Evolutionary conservation across 1,140 invertebrate species (phyloP), one percentile per base, ranked within the genome.

Genomic region (Notospermus geniculatus): DNA sequence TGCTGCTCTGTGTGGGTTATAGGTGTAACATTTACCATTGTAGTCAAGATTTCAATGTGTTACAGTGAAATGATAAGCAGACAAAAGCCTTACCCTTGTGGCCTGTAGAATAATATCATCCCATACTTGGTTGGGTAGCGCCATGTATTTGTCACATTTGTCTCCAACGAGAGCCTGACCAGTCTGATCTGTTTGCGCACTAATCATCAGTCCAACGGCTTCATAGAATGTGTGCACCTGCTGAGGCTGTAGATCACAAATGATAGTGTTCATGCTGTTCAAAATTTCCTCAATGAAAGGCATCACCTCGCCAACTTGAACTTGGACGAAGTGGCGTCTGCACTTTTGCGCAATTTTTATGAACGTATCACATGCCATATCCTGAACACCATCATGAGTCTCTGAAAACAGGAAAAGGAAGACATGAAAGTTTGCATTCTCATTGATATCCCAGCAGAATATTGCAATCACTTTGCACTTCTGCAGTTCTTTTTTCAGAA

Each of bases 201-300:
- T 92, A 72, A 99, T 98, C 95, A 99, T 99, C 75, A 97, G 93
- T 50, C 97, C 97, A 57, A 99, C 95, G 54, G 97, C 97, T 84
- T 99, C 97, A 83, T 99, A 99, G 83, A 99, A 99, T 41, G 97
- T 99, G 77, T 99, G 95, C n/a, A 99, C 94, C 86, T 98, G 95
- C 72, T 97, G 91, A 50, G 93, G 92, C 81, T 98, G 93, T 65
- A 99, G 85, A 86, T 99, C 97, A 87, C 96, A 98, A 71, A 99
- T 99, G 66, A 98, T 98, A 62, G 91, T 91, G 76, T 92, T 96
- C 75, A 99, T 96, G 67, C 91, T 94, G 74, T 88, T 88, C 59
- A 99, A 84, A 71, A 99, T 99, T 86, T 99, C 97, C 77, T 99
- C 95, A 80, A 99, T 97, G 79, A 99, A 99, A 61, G 97, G 96